phyloP scores from a whole-genome alignment of 2,888 invertebrate genomes.

The Cataglyphis cursor region DNA sequence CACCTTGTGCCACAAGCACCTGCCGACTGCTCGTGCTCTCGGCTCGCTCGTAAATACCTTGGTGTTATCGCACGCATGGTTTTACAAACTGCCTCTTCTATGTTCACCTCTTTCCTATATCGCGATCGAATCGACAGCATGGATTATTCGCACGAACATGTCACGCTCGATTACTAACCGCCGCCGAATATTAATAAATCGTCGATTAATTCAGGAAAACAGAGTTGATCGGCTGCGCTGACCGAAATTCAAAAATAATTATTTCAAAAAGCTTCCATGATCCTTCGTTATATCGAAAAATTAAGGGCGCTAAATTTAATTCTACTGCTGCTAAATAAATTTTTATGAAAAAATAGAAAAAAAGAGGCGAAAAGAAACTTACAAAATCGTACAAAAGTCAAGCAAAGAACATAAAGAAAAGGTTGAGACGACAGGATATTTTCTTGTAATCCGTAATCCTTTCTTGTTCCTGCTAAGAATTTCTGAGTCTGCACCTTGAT shows the following conservation, averaged over 20 bases:
- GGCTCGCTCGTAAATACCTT: constrained; percentile 72
- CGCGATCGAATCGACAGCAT: constrained; percentile 1
- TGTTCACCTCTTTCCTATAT: constrained; percentile 32
- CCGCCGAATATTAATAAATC: constrained; percentile 6
- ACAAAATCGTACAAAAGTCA: neutral
- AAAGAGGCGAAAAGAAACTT: neutral
- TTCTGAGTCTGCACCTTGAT: neutral
- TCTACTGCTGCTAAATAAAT: neutral
- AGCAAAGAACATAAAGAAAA: neutral
- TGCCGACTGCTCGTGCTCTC: constrained; percentile 73
- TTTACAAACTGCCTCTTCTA: constrained; percentile 53
- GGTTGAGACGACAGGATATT: neutral
- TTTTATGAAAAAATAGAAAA: neutral
- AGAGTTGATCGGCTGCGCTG: neutral
- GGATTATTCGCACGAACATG: constrained; percentile 25
- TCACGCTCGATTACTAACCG: constrained; percentile 27
- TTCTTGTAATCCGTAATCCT: neutral
- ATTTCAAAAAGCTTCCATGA: neutral
- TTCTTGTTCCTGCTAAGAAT: neutral
- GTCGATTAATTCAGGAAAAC: constrained; percentile 13
- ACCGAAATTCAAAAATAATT: neutral
- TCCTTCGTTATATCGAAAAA: neutral
- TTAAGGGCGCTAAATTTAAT: neutral
- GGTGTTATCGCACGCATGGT: constrained; percentile 65
- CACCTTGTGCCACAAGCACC: constrained; percentile 79